Conservation (phyloP, 2,888 invertebrate species). For the Ischnura elegans region DNA sequence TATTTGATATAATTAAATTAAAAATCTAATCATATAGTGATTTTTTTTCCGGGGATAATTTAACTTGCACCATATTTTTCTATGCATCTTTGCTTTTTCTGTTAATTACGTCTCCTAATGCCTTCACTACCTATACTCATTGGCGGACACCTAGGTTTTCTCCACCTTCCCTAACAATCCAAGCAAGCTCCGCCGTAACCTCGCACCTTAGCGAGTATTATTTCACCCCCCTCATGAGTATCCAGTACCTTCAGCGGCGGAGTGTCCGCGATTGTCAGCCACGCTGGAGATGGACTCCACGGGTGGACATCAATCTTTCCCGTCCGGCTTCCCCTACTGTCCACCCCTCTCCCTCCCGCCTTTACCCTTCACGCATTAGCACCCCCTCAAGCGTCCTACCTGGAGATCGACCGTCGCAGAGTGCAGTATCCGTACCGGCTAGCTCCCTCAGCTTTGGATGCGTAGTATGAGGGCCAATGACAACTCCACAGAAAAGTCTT, state of each 20-base stretch:
- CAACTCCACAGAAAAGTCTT: too few relatives aligned
- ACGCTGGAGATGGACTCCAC: not conserved
- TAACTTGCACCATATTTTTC: too few relatives aligned
- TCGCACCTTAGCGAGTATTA: not conserved
- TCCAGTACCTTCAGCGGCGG: not conserved
- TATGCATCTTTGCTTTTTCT: too few relatives aligned
- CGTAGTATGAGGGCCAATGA: too few relatives aligned
- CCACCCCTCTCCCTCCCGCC: not conserved
- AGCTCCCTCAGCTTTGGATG: not conserved
- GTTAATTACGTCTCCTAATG: too few relatives aligned
- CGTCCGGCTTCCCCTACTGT: not conserved
- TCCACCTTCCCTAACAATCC: not conserved
- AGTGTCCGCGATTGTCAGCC: not conserved
- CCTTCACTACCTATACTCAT: too few relatives aligned
- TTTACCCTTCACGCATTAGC: not conserved
- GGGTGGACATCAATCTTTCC: constrained; percentile 44
- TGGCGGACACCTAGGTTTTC: not conserved
- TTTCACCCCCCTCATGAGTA: not conserved
- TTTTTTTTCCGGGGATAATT: too few relatives aligned
- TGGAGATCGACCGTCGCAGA: not conserved
- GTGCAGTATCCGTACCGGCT: not conserved
- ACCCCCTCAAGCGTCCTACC: not conserved
- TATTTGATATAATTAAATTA: too few relatives aligned
- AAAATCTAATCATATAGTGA: too few relatives aligned
- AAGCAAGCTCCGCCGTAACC: not conserved